Evolutionary conservation across 2,113 vertebrate species (phyloP).

Genomic region (Muntiacus muntjak): DNA sequence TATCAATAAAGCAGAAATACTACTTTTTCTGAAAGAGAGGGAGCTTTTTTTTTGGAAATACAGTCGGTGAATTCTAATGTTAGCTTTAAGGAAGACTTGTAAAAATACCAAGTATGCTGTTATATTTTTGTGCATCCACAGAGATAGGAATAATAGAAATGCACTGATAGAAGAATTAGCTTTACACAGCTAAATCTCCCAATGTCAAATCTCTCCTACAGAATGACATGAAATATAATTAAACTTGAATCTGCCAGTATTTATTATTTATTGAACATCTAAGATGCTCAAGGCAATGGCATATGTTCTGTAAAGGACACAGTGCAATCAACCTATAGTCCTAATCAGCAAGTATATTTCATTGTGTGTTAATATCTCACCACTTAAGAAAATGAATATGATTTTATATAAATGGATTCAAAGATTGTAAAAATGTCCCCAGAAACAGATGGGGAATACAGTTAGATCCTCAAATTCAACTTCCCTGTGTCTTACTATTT

Average conservation of each 20-base stretch:
- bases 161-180: background rate
- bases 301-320: background rate
- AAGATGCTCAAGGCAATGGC: background rate
- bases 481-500: background rate
- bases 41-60: background rate
- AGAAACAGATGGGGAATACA: background rate
- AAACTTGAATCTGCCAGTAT: slow-evolving; percentile 18
- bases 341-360: background rate
- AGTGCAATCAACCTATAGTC: background rate
- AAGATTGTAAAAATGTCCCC: background rate
- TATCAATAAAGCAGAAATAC: slow-evolving; percentile 54
- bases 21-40: background rate
- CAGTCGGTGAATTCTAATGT: slow-evolving; percentile 34
- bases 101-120: slow-evolving; percentile 16
- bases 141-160: background rate
- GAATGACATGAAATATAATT: background rate
- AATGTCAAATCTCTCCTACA: background rate
- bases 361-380: background rate
- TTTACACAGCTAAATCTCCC: background rate
- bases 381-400: background rate
- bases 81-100: background rate
- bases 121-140: background rate
- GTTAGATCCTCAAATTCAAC: background rate
- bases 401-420: background rate
- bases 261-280: slow-evolving; percentile 40